Percentiles rank a stretch among this genome's conserved stretches.
These are phyloP conservation scores for Eupristina koningsbergeri DNA, from an alignment of 1,140 invertebrate species.

Conservation along the genomic window DNA sequence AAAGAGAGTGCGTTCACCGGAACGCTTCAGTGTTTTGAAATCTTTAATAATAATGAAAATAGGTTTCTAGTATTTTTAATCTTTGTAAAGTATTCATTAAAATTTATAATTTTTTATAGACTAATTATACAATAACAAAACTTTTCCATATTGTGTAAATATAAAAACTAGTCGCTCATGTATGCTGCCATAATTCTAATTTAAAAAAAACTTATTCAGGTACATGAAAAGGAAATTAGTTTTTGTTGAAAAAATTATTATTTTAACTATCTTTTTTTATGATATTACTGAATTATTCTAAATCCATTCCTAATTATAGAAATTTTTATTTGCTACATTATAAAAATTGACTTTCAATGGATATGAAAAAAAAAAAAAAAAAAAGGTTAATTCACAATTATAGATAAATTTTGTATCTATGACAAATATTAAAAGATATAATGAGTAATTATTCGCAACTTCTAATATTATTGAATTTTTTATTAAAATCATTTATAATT, in stretches of 20 bases:
- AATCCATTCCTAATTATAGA: neutral
- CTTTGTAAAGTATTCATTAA: neutral
- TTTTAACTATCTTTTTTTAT: neutral
- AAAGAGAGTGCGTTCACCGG: slow-evolving; percentile 1
- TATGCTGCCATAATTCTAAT: neutral
- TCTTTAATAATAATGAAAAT: slow-evolving; percentile 4
- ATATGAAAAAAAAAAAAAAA: no score
- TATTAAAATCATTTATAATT: no score
- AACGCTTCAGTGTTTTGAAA: neutral
- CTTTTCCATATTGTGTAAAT: neutral
- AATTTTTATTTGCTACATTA: no score
- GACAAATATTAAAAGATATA: no score
- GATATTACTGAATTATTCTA: neutral
- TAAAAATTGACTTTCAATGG: no score
- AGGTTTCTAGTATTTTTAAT: neutral
- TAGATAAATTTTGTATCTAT: no score
- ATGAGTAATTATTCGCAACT: no score
- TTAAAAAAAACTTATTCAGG: neutral
- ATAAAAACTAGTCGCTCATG: neutral
- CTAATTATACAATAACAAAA: neutral
- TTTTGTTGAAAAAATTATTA: neutral
- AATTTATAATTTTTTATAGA: neutral
- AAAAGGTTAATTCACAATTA: no score
- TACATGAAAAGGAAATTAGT: neutral
- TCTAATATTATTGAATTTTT: no score